A percentile compares a stretch with the other conserved stretches of the same genome.
phyloP scores from a whole-genome alignment of 1,140 invertebrate species.

The Zaprionus lachaisei region DNA sequence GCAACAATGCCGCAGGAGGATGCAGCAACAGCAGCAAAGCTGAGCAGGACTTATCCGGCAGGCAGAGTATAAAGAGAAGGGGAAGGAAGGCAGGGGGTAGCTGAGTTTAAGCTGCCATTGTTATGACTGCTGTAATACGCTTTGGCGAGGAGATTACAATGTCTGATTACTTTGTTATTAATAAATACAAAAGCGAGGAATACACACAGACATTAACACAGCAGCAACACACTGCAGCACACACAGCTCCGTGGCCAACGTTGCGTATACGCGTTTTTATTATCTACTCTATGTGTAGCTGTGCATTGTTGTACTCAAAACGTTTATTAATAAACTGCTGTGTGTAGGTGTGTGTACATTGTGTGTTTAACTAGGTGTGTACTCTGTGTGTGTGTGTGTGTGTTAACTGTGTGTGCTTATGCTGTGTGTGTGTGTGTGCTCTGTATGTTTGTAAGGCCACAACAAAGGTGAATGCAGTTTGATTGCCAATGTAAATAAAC shows the following conservation, averaged over 20 bases:
- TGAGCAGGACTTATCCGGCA: constrained; percentile 39
- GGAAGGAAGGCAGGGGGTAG: not conserved
- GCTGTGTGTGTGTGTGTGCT: not conserved
- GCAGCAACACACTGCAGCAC: constrained; percentile 14
- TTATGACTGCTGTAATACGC: constrained; percentile 80
- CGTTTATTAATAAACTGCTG: constrained; percentile 57
- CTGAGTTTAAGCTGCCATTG: constrained; percentile 64
- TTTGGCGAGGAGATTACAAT: constrained; percentile 78
- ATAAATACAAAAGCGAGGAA: constrained; percentile 76
- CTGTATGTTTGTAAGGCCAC: constrained; percentile 20
- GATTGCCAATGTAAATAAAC: constrained; percentile 38
- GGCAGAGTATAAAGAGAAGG: constrained; percentile 21
- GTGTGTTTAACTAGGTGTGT: constrained; percentile 2
- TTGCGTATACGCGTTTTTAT: constrained; percentile 66
- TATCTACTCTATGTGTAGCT: constrained; percentile 49
- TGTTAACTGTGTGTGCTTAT: not conserved
- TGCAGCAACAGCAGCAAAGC: constrained; percentile 46
- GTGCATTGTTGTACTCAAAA: constrained; percentile 49
- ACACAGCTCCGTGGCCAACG: constrained; percentile 26
- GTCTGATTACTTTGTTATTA: constrained; percentile 83
- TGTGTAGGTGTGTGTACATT: not conserved
- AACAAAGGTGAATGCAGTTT: constrained; percentile 46
- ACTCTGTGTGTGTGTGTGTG: not conserved
- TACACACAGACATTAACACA: constrained; percentile 42
- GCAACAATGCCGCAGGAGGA: constrained; percentile 42